Conservation (phyloP, 2,888 invertebrate species). For the Troides aeacus region DNA sequence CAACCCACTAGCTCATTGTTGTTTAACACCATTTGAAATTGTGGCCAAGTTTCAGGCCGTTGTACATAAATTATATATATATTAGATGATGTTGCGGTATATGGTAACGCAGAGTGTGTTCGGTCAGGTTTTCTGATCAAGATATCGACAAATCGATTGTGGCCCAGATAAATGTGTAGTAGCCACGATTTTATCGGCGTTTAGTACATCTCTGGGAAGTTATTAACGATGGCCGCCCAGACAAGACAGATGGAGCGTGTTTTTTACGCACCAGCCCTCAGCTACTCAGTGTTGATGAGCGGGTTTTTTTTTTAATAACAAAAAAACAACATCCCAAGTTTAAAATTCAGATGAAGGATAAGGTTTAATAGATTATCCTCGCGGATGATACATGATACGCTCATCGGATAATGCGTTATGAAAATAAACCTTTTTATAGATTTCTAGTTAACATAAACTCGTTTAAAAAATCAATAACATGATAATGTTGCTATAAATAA, state of each 20-base stretch:
- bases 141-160: conserved; percentile 56
- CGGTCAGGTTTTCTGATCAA: conserved; percentile 44
- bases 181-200: conserved; percentile 58
- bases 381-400: conserved; percentile 32
- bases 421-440: not conserved
- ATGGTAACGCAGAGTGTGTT: conserved; percentile 19
- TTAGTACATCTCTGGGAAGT: conserved; percentile 48
- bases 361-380: conserved; percentile 45
- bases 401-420: not conserved
- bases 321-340: conserved; percentile 37
- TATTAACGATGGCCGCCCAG: conserved; percentile 51
- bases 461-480: no score
- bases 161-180: conserved; percentile 50
- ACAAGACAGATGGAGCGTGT: conserved; percentile 52
- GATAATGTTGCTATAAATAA: no score
- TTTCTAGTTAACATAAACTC: not conserved
- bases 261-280: conserved; percentile 34
- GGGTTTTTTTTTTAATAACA: conserved; percentile 38
- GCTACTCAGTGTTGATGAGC: conserved; percentile 8
- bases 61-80: no score
- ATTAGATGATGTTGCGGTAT: not conserved
- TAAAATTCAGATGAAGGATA: conserved; percentile 50
- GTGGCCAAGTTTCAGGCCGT: no score
- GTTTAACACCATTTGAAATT: no score
- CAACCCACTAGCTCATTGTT: no score